Conservation (phyloP, 2,113 vertebrate genomes). For the Microcebus tavaratra region DNA sequence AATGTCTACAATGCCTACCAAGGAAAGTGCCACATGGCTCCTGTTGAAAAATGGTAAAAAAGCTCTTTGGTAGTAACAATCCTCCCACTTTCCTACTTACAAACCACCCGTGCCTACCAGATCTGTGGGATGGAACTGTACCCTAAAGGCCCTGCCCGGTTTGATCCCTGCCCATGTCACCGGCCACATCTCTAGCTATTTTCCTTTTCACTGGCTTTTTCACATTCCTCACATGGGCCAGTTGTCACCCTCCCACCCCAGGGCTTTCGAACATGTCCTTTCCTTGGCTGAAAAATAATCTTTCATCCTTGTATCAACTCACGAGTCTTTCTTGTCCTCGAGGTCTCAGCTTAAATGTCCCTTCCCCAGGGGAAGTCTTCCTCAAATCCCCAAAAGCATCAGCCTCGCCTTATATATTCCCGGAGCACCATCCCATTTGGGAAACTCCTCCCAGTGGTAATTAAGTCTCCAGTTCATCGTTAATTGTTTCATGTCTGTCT, state of each 20-base stretch:
- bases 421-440: background rate
- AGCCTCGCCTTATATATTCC: background rate
- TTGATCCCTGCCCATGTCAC: rapidly evolving
- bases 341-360: background rate
- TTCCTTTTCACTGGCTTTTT: background rate
- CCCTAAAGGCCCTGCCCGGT: background rate
- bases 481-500: background rate
- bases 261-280: background rate
- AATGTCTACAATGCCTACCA: no score
- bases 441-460: background rate
- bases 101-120: no score
- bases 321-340: background rate
- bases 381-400: background rate
- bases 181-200: background rate
- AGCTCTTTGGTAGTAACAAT: no score
- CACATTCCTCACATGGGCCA: background rate
- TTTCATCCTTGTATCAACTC: background rate
- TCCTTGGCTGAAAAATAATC: background rate
- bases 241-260: background rate
- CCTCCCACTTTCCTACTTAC: background rate
- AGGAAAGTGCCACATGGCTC: background rate
- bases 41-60: background rate
- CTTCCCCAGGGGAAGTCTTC: background rate
- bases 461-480: background rate
- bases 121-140: background rate